Base-by-base conservation (phyloP, 1,140 invertebrate genomes). In the Drosophila melanogaster region DNA sequence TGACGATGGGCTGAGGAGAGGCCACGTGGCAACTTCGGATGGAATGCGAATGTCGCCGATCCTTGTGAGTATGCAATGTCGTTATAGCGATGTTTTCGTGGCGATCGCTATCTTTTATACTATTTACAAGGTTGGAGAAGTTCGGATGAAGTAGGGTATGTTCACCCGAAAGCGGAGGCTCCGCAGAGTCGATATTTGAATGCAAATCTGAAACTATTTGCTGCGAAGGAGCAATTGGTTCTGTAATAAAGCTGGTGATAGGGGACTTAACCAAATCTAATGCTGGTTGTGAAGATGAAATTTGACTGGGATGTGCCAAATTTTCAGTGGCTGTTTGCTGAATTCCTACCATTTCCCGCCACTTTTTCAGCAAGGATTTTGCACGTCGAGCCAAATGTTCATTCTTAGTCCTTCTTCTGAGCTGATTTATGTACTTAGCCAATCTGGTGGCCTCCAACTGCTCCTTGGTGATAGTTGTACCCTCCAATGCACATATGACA, bases 361-460 rank as follows among this genome's bases (percentile, higher is more conserved):
- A 99, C 93, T 95, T 94, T 81, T 97, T 97, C 35, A 99, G 95
- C 90, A 99, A 93, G 92, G 97, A 96, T 92, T 98, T 98, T 14
- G 97, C 96, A 74, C 98, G 94, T 80, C 96, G 96, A 24, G 97
- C 97, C 90, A 99, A 93, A 41, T 95, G 94, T 79, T 97, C 95
- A 70, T 94, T 94, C 47, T 93, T 95, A 37, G 97, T 97, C 92
- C 97, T 97, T 60, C 96, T 93, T 54, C 98, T 94, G 22, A 98
- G 93, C 92, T 98, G 97, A 93, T 99, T 99, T 87, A 99, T 96
- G 90, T 97, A 95, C 93, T 96, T 97, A n/a, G 97, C 98, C 92
- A 99, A 94, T 95, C 98, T 94, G 94, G 98, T 95, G 94, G 94
- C 94, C 96, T 98, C 97, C 93, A 98, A 93, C 93, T 97, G 95